Percentiles rank a stretch among this genome's conserved stretches.
These are phyloP conservation scores for Alligator sinensis DNA, from an alignment of 2,113 vertebrate species.

Conservation along the genomic window DNA sequence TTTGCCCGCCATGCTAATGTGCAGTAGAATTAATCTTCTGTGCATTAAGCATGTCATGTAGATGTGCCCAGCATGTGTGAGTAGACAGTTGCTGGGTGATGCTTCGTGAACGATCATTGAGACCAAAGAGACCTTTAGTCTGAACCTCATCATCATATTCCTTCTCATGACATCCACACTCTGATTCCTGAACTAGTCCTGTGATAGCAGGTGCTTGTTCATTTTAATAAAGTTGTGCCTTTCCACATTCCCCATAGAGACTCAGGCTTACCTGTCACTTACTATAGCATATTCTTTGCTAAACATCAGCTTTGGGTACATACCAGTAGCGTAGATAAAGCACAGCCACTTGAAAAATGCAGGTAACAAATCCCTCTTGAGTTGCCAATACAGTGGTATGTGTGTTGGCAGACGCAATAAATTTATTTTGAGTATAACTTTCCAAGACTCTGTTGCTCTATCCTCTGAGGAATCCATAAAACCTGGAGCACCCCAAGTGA, in stretches of 20 bases:
- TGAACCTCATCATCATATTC: background rate
- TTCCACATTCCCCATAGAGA: background rate
- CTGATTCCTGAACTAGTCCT: background rate
- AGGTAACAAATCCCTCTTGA: background rate
- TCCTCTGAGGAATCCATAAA: background rate
- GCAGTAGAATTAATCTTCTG: no score
- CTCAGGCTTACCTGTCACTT: background rate
- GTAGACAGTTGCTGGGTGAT: background rate
- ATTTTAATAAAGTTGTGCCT: background rate
- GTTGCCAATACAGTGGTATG: background rate
- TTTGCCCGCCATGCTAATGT: no score
- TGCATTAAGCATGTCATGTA: no score
- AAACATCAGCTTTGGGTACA: background rate
- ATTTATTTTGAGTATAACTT: background rate
- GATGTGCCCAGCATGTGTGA: background rate
- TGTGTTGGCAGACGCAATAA: background rate
- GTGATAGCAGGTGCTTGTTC: background rate
- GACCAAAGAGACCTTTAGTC: background rate
- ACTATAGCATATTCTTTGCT: constrained; percentile 14
- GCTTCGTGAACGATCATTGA: background rate
- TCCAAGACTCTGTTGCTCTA: constrained; percentile 3
- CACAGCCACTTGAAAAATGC: background rate
- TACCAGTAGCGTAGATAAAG: constrained; percentile 5
- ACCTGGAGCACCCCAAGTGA: background rate
- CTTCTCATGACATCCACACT: background rate